Evolutionary conservation across 2,113 vertebrate genomes (phyloP).

Genomic region (Grus americana): DNA sequence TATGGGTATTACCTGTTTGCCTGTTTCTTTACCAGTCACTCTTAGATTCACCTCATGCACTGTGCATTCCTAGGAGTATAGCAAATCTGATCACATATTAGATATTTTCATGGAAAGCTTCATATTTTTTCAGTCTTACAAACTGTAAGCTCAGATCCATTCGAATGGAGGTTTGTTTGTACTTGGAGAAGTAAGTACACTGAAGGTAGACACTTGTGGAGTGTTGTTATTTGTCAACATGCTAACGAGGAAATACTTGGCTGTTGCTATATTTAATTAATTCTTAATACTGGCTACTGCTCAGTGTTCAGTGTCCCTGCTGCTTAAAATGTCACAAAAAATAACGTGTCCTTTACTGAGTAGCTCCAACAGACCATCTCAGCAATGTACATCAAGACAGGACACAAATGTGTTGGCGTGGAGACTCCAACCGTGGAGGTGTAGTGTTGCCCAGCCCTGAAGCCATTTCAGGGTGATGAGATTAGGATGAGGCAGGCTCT

Average conservation of each 20-base stretch:
- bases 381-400: background rate
- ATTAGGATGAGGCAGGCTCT: background rate
- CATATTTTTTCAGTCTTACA: background rate
- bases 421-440: rapidly evolving
- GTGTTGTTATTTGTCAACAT: background rate
- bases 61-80: background rate
- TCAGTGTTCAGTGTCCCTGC: background rate
- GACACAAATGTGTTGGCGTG: background rate
- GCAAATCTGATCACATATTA: rapidly evolving
- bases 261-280: background rate
- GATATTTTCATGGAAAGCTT: background rate
- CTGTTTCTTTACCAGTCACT: background rate
- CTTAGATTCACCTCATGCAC: background rate
- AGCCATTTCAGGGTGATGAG: background rate
- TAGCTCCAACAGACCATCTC: background rate
- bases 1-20: background rate
- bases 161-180: background rate
- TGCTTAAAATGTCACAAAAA: background rate
- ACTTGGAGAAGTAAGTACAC: background rate
- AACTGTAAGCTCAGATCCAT: background rate
- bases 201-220: background rate
- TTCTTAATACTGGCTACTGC: background rate
- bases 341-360: background rate
- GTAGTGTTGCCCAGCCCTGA: background rate
- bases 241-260: background rate